phyloP scores from a whole-genome alignment of 1,140 invertebrate genomes.

The Pachypsylla venusta region DNA sequence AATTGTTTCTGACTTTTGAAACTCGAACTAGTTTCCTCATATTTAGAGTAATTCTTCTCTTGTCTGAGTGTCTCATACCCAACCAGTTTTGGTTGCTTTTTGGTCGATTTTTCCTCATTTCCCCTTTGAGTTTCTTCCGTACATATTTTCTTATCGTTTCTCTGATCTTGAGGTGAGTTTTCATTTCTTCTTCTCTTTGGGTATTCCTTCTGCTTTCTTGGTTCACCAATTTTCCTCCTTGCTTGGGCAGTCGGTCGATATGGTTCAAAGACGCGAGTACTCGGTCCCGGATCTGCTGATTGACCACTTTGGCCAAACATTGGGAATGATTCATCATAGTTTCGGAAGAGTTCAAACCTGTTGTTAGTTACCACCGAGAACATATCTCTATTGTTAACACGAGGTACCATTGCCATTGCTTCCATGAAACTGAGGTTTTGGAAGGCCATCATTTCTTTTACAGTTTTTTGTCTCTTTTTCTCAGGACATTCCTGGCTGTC shows the following conservation, averaged over 20 bases:
- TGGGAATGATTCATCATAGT: neutral
- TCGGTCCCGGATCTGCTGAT: neutral
- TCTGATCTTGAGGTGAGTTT: neutral
- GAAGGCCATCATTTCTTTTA: constrained; percentile 1
- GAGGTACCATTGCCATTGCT: neutral
- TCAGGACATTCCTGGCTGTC: neutral
- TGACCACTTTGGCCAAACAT: neutral
- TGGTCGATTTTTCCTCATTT: neutral
- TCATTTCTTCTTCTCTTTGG: neutral
- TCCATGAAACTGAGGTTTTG: neutral
- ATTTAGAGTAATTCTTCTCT: neutral
- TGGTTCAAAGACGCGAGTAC: neutral
- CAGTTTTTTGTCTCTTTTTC: neutral
- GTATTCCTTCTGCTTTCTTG: neutral
- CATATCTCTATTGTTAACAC: neutral
- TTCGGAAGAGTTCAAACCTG: neutral
- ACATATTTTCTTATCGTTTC: neutral
- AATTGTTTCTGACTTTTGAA: neutral
- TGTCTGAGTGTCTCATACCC: neutral
- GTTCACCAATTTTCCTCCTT: neutral
- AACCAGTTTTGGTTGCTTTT: neutral
- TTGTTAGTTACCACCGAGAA: neutral
- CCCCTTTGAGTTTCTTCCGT: neutral
- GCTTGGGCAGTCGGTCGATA: neutral
- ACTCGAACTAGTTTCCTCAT: neutral